Percentiles rank a stretch among this genome's conserved stretches.
Conservation (phyloP, 2,888 invertebrate species). For the Torymus auratus region DNA sequence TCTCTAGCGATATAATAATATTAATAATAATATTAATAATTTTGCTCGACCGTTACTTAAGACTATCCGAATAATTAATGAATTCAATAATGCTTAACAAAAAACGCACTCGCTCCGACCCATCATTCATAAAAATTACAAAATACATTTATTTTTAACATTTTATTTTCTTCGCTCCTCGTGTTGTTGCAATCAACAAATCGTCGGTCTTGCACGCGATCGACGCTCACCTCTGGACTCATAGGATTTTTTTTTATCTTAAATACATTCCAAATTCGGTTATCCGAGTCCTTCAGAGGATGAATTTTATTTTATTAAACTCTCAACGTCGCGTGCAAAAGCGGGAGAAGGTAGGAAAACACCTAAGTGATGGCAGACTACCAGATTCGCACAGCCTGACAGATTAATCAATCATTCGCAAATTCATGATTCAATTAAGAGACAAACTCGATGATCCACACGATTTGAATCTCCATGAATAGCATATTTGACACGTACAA, state of each 20-base stretch:
- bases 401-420: conserved; percentile 70
- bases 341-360: conserved; percentile 46
- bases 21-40: conserved; percentile 60
- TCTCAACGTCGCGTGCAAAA: conserved; percentile 36
- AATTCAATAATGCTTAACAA: conserved; percentile 73
- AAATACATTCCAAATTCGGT: conserved; percentile 8
- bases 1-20: conserved; percentile 73
- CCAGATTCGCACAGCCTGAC: conserved; percentile 76
- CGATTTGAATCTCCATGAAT: conserved; percentile 35
- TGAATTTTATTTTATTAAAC: conserved; percentile 20
- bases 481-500: conserved; percentile 27
- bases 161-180: conserved; percentile 41
- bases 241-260: conserved; percentile 8
- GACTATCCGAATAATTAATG: conserved; percentile 71
- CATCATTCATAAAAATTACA: conserved; percentile 65
- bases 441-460: conserved; percentile 43
- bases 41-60: conserved; percentile 71
- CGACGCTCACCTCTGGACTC: not conserved
- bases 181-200: conserved; percentile 19
- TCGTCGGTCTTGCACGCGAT: conserved; percentile 32
- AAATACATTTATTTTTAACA: conserved; percentile 66
- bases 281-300: conserved; percentile 4
- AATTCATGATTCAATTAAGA: conserved; percentile 68
- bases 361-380: conserved; percentile 68
- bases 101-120: conserved; percentile 63